Conservation (phyloP, 2,888 invertebrate genomes). For the Homarus gammarus region DNA sequence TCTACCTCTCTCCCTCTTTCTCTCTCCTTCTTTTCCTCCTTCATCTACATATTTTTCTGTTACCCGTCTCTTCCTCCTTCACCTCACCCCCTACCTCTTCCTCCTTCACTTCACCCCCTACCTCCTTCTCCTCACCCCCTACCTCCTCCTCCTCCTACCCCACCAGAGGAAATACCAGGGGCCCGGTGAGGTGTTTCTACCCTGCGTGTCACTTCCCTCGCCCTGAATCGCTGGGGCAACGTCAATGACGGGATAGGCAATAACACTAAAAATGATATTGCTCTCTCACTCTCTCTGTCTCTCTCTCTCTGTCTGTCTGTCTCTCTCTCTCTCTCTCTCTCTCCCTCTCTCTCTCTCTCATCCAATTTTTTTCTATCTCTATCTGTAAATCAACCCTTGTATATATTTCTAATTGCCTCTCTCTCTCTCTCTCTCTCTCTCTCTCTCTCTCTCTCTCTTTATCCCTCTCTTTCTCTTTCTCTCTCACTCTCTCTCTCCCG, state of each 20-base stretch:
- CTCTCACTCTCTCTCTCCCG: background rate
- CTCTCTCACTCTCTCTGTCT: slow-evolving; percentile 24
- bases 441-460: background rate
- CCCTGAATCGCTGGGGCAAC: slow-evolving; percentile 20
- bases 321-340: background rate
- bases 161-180: too few relatives aligned
- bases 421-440: background rate
- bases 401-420: background rate
- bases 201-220: background rate
- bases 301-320: background rate
- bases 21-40: background rate
- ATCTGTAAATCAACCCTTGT: too few relatives aligned
- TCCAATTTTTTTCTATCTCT: background rate
- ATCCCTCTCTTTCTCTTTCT: background rate
- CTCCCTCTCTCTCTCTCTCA: background rate
- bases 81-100: background rate
- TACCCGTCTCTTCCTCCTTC: background rate
- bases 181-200: background rate
- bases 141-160: background rate
- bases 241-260: slow-evolving; percentile 40
- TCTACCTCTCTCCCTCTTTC: background rate
- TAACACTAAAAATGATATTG: slow-evolving; percentile 43
- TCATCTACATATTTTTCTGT: background rate
- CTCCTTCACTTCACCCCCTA: background rate
- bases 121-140: background rate